These are phyloP conservation scores for Rutpela maculata DNA, from an alignment of 2,888 invertebrate species.

Conservation along the genomic window DNA sequence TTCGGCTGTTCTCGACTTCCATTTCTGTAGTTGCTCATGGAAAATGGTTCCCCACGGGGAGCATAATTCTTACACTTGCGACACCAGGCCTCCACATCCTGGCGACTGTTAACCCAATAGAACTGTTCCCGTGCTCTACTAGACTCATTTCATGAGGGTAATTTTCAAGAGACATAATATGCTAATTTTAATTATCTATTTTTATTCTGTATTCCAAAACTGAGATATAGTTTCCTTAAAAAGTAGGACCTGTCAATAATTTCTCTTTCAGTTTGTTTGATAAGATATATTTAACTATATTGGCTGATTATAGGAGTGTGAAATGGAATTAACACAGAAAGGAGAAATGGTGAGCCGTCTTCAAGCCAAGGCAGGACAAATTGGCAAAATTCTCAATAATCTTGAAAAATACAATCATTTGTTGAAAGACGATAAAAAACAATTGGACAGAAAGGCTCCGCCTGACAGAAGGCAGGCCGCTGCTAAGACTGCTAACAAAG, in stretches of 20 bases:
- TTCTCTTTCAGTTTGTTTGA: not conserved
- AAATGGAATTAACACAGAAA: slow-evolving; percentile 96
- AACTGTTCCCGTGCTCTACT: too few species aligned
- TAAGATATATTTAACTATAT: slow-evolving; percentile 35
- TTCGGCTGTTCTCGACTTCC: too few species aligned
- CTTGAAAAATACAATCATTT: slow-evolving; percentile 90
- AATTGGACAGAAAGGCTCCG: slow-evolving; percentile 52
- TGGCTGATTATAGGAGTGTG: slow-evolving; percentile 87
- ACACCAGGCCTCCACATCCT: too few species aligned
- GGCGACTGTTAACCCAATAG: too few species aligned
- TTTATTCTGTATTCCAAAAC: not conserved
- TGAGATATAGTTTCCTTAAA: not conserved
- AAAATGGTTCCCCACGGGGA: too few species aligned
- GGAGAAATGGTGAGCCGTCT: slow-evolving; percentile 96
- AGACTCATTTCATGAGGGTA: too few species aligned
- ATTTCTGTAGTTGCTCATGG: too few species aligned
- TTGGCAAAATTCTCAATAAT: slow-evolving; percentile 94
- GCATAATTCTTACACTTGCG: too few species aligned
- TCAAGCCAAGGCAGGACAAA: slow-evolving; percentile 96
- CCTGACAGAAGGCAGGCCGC: slow-evolving; percentile 53
- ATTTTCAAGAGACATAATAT: too few species aligned
- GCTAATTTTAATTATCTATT: not conserved
- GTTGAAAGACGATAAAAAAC: slow-evolving; percentile 76
- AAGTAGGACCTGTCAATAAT: not conserved
- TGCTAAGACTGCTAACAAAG: slow-evolving; percentile 52